Evolutionary conservation across 2,797 vertebrate genomes (phyloP).

Genomic region (Pangasius macronema): DNA sequence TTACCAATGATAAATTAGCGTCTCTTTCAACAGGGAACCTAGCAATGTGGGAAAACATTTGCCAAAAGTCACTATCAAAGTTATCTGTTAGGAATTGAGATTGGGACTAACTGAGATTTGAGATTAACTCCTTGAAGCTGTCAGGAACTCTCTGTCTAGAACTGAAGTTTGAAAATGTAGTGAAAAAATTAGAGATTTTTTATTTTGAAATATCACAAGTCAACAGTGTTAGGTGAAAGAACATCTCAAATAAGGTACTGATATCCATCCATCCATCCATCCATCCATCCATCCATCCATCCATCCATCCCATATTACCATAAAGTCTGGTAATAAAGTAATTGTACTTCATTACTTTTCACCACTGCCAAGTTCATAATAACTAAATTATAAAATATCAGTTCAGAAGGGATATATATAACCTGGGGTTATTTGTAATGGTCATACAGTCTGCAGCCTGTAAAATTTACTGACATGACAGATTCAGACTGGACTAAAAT

Average conservation of each 20-base stretch:
- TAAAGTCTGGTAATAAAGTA: not conserved
- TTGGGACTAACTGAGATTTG: too few species aligned
- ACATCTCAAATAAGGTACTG: not conserved
- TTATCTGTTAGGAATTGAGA: not conserved
- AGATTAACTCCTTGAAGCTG: not conserved
- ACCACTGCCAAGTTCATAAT: not conserved
- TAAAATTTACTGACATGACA: not conserved
- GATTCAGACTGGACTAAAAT: not conserved
- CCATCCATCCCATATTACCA: too few species aligned
- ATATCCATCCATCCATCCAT: not conserved
- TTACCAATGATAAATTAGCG: not conserved
- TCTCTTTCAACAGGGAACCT: not conserved
- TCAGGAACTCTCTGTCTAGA: too few species aligned
- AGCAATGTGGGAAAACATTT: not conserved
- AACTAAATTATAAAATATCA: not conserved
- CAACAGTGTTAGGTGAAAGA: not conserved
- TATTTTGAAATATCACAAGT: not conserved
- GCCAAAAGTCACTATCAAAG: not conserved
- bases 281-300: too few species aligned
- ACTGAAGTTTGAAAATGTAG: not conserved
- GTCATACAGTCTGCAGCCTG: too few species aligned
- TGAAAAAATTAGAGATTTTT: not conserved
- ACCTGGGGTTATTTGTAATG: not conserved
- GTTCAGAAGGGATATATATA: not conserved
- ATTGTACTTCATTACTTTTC: not conserved